Percentiles rank a stretch among this genome's conserved stretches.
These are phyloP conservation scores for Drosophila novamexicana DNA, from an alignment of 1,140 invertebrate genomes.

Conservation along the genomic window DNA sequence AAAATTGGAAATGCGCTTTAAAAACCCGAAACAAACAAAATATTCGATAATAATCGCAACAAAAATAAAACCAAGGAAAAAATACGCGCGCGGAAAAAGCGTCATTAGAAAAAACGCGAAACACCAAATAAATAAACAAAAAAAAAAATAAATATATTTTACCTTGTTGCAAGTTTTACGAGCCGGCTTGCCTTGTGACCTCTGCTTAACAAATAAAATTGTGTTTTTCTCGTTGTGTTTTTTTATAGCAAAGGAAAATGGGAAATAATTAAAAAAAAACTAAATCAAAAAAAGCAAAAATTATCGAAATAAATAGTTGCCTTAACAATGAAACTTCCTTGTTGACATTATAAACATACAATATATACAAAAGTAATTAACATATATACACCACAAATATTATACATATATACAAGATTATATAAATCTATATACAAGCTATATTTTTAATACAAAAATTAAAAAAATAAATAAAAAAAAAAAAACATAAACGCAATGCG, in stretches of 20 bases:
- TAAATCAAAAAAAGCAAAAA: constrained; percentile 14
- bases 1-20: constrained; percentile 11
- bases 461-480: constrained; percentile 12
- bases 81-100: constrained; percentile 5
- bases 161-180: constrained; percentile 23
- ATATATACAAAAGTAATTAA: constrained; percentile 51
- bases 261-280: constrained; percentile 12
- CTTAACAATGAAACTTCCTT: constrained; percentile 78
- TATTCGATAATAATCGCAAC: constrained; percentile 1
- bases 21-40: constrained; percentile 8
- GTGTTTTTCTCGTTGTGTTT: constrained; percentile 6
- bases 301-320: constrained; percentile 58
- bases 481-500: constrained; percentile 50
- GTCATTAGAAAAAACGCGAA: not conserved
- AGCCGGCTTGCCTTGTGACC: not conserved
- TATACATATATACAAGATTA: constrained; percentile 36
- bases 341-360: constrained; percentile 68
- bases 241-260: constrained; percentile 23
- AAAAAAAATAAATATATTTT: constrained; percentile 28
- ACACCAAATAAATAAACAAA: constrained; percentile 1
- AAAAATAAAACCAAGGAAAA: constrained; percentile 10
- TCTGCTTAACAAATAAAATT: constrained; percentile 5
- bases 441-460: constrained; percentile 60
- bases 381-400: constrained; percentile 47
- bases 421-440: constrained; percentile 47